Percentiles rank a stretch among this genome's conserved stretches.
Conservation (phyloP, 2,888 invertebrate genomes). For the Ectobius pallidus region DNA sequence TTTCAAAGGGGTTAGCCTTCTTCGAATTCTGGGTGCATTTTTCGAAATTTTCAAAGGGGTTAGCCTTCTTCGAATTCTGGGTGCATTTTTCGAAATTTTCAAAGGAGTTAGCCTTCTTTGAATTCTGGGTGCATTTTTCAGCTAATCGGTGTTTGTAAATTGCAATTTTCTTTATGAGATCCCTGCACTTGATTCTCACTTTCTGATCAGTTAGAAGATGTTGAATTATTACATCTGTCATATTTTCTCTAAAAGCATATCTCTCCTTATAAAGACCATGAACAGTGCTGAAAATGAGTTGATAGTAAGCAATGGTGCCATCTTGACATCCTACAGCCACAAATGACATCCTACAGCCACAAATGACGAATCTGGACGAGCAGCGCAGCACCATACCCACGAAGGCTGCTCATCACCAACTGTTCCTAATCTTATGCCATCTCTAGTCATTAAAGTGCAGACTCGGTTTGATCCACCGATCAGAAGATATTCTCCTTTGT, state of each 20-base stretch:
- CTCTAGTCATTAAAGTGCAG: conserved; percentile 78
- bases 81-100: too few relatives aligned
- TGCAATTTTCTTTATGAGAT: conserved; percentile 94
- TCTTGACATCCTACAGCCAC: conserved; percentile 91
- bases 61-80: too few relatives aligned
- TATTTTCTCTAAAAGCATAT: conserved; percentile 97
- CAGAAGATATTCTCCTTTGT: conserved; percentile 80
- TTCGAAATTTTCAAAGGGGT: too few relatives aligned
- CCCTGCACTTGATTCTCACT: conserved; percentile 94
- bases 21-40: too few relatives aligned
- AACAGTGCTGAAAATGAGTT: conserved; percentile 90
- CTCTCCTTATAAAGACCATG: conserved; percentile 94
- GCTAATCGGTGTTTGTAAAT: conserved; percentile 90
- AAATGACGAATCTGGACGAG: conserved; percentile 76
- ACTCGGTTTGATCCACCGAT: conserved; percentile 80
- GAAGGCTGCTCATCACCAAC: conserved; percentile 76
- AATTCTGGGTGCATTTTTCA: too few relatives aligned
- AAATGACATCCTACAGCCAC: conserved; percentile 70
- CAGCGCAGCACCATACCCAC: conserved; percentile 88
- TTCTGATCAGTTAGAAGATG: conserved; percentile 87
- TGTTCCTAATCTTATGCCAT: conserved; percentile 77
- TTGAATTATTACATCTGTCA: conserved; percentile 98
- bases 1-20: too few relatives aligned
- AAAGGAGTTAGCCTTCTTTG: too few relatives aligned
- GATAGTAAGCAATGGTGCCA: conserved; percentile 93